Percentiles rank a stretch among this genome's conserved stretches.
phyloP scores from a whole-genome alignment of 2,797 vertebrate genomes.

The Naso thynnoides region DNA sequence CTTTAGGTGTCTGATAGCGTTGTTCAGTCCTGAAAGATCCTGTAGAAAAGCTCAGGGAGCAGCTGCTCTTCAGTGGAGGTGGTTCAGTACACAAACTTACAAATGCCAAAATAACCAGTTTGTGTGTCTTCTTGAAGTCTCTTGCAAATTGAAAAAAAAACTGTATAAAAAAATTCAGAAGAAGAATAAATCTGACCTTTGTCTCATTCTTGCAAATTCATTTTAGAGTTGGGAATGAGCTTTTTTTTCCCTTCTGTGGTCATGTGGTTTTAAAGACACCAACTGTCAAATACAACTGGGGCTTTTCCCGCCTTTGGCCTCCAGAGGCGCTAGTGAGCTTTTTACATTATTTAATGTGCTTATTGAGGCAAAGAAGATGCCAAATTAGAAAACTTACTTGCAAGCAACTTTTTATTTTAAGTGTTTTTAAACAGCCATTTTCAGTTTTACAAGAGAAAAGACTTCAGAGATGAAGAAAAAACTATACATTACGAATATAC shows the following conservation, averaged over 20 bases:
- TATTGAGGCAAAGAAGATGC: neutral
- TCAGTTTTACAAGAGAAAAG: too few relatives aligned
- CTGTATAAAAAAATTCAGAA: neutral
- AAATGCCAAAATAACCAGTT: neutral
- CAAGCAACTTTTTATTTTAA: too few relatives aligned
- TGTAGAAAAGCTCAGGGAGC: neutral
- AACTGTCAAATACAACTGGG: neutral
- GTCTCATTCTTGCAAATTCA: neutral
- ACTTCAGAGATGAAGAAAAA: too few relatives aligned
- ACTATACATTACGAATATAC: too few relatives aligned
- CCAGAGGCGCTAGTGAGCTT: neutral
- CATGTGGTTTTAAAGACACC: neutral
- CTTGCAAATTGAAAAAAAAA: neutral
- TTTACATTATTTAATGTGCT: too few relatives aligned
- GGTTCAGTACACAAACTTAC: neutral
- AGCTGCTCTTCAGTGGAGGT: neutral
- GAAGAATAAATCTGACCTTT: neutral
- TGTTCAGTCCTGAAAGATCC: neutral
- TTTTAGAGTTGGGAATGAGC: neutral
- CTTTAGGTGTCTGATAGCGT: neutral
- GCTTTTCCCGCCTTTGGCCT: neutral
- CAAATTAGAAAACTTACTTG: too few relatives aligned
- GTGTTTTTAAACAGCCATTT: too few relatives aligned
- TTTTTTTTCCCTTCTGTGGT: neutral
- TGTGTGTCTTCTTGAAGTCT: neutral